Percentiles rank a stretch among this genome's conserved stretches.
Conservation (phyloP, 2,113 vertebrate genomes). For the Coptodon bakossiorum region DNA sequence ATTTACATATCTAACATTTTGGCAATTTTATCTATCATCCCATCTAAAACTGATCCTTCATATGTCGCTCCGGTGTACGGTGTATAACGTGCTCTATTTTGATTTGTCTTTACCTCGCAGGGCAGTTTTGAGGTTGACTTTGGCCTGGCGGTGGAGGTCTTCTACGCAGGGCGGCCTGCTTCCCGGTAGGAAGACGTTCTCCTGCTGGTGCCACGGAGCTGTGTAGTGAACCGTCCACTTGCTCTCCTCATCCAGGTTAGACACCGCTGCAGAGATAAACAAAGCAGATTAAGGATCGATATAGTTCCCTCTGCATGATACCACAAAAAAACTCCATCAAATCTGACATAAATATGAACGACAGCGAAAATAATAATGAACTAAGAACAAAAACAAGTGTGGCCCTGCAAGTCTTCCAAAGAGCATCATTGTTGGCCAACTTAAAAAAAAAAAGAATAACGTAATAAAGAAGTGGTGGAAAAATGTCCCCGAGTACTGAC, state of each 20-base stretch:
- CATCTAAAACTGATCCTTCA: not conserved
- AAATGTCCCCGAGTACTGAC: not conserved
- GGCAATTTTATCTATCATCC: not conserved
- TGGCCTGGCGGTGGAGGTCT: conserved; percentile 92
- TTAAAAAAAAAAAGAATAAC: not conserved
- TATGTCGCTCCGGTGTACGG: not conserved
- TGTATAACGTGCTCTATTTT: not conserved
- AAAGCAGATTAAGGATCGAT: not conserved
- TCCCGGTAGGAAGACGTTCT: conserved; percentile 90
- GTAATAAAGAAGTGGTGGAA: not conserved
- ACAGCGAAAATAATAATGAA: not conserved
- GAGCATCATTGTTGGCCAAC: not conserved
- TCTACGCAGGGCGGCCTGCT: conserved; percentile 89
- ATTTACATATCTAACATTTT: not conserved
- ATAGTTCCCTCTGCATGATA: not conserved
- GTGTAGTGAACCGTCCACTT: conserved; percentile 96
- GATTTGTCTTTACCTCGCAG: conserved; percentile 80
- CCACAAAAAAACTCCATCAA: not conserved
- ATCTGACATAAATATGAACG: not conserved
- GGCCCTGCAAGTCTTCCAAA: not conserved
- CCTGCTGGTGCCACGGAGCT: conserved; percentile 94
- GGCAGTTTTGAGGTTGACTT: conserved; percentile 94
- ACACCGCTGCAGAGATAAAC: conserved; percentile 80
- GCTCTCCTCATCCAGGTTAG: conserved; percentile 95
- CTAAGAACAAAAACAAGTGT: not conserved